Percentiles rank a stretch among this genome's conserved stretches.
These are phyloP conservation scores for Oriolus oriolus DNA, from an alignment of 2,113 vertebrate genomes.

Conservation along the genomic window DNA sequence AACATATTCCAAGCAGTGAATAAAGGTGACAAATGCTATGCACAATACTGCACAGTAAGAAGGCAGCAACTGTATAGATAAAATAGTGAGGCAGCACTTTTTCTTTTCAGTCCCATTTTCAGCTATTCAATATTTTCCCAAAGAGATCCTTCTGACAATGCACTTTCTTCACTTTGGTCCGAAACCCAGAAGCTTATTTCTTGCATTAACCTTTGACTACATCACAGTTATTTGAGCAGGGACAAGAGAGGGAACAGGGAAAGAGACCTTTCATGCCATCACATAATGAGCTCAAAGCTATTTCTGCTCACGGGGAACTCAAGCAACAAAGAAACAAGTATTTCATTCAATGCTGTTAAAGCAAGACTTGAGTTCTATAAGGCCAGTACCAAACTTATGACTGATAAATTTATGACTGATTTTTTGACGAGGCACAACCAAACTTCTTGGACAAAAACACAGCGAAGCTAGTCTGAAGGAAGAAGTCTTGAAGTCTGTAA, in stretches of 20 bases:
- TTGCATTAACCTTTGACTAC: neutral
- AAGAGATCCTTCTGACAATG: neutral
- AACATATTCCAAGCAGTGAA: neutral
- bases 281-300: neutral
- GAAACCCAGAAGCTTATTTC: neutral
- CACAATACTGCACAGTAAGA: neutral
- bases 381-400: neutral
- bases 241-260: neutral
- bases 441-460: neutral
- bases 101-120: neutral
- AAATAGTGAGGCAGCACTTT: neutral
- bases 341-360: neutral
- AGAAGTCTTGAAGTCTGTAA: neutral
- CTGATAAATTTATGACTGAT: neutral
- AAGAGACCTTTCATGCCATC: neutral
- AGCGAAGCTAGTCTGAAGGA: neutral
- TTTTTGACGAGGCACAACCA: neutral
- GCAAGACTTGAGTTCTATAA: neutral
- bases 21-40: neutral
- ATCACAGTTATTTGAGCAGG: neutral
- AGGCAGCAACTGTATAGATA: neutral
- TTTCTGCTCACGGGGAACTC: neutral
- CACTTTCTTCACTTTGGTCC: neutral
- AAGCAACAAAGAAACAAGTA: neutral
- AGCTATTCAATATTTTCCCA: neutral